Base-by-base conservation (phyloP, 1,140 invertebrate genomes). In the Plectrocnemia conspersa region DNA sequence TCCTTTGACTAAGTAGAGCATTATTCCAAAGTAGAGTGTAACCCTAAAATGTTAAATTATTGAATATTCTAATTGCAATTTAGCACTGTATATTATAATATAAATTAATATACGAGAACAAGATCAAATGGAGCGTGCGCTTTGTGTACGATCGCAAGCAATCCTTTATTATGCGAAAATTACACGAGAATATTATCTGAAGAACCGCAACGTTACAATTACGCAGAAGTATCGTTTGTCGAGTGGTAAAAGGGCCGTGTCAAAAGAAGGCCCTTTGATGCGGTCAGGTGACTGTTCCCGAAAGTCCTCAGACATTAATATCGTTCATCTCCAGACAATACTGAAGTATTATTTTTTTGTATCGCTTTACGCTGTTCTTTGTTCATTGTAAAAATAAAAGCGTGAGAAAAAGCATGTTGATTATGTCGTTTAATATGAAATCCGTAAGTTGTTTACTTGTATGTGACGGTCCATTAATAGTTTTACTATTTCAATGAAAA, bases 201-300 rank as follows among this genome's bases (percentile, higher is more conserved):
- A 38, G 6, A 38, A 29, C 35, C 5, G 13, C 18, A 38, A 38
- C 6, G 35, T 13, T 16, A 38, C 35, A 38, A 38, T 38, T 38
- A 38, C 11, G 35, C 6, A 4, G 15, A 38, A 16, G 35, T 38
- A 38, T 38, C 35, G 15, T 15, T 38, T 38, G 13, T 7, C 35
- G 15, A 13, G 35, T 38, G 11, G 11, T 10, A 13, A 9, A 6
- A 38, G 13, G 35, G 13, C 35, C 35, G 27, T 32, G 16, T 48
- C 46, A 48, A 48, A 48, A 48, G 46, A 33, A 48, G 15, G 23
- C 46, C 25, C 42, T 58, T 58, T 58, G 56, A 59, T 54, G 57
- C 41, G 57, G 57, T 53, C 52, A 59, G 52, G 25, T 41, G 35
- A 25, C 35, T 13, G 36, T 22, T 33, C 40, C 49, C 24, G 42